Evolutionary conservation across 1,140 invertebrate species (phyloP).

Genomic region (Paraescarpia echinospica): DNA sequence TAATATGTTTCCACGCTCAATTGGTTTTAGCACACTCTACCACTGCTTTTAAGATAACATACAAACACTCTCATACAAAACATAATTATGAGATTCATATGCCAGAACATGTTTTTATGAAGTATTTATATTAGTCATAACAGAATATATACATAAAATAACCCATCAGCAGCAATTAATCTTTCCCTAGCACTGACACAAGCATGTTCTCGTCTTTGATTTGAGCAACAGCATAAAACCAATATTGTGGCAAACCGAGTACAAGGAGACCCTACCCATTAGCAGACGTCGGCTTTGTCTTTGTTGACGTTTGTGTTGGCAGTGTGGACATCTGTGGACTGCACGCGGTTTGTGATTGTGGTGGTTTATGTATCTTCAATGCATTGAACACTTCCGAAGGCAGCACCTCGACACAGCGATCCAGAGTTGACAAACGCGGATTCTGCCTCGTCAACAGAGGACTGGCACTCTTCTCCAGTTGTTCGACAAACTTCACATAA

Average conservation of each 20-base stretch:
- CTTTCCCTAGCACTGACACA: background rate
- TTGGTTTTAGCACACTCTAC: background rate
- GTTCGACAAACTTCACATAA: constrained; percentile 22
- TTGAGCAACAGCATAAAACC: background rate
- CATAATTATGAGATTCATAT: too few relatives aligned
- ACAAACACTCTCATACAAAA: too few relatives aligned
- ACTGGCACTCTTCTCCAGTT: constrained; percentile 24
- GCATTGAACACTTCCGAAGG: constrained; percentile 17
- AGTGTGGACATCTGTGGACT: background rate
- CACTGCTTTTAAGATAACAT: too few relatives aligned
- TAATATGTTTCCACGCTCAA: background rate
- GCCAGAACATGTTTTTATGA: background rate
- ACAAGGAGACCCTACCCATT: background rate
- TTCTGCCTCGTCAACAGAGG: constrained; percentile 22
- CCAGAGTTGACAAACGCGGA: constrained; percentile 26
- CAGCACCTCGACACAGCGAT: constrained; percentile 27
- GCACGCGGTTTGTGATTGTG: background rate
- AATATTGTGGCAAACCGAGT: background rate
- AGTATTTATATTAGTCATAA: background rate
- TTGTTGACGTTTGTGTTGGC: background rate
- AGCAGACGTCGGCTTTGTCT: background rate
- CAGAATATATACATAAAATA: background rate
- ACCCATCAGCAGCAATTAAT: background rate
- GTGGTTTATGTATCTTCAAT: background rate
- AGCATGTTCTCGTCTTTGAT: background rate